phyloP scores from a whole-genome alignment of 1,140 invertebrate species.

The Pseudomyrmex cubaensis region DNA sequence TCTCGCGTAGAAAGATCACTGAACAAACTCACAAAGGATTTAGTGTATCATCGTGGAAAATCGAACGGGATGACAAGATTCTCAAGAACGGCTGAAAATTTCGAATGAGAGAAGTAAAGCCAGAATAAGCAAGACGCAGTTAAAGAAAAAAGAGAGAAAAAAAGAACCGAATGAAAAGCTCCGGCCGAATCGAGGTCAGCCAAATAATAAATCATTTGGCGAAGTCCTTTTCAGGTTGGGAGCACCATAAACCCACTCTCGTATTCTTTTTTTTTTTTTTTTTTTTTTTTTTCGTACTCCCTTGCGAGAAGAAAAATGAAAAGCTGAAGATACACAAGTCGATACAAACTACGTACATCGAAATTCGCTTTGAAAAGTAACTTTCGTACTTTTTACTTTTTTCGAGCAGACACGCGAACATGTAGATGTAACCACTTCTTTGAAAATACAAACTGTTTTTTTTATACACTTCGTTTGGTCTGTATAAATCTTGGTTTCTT shows the following conservation, averaged over 20 bases:
- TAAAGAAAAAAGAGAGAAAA: not conserved
- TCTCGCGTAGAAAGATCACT: not conserved
- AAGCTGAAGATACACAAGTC: not conserved
- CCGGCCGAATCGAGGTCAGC: conserved; percentile 48
- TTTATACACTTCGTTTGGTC: not conserved
- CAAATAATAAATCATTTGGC: conserved; percentile 54
- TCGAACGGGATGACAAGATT: conserved; percentile 8
- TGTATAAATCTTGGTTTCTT: not conserved
- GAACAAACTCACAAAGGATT: not conserved
- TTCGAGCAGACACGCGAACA: not conserved
- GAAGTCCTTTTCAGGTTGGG: conserved; percentile 43
- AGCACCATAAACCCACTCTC: conserved; percentile 14
- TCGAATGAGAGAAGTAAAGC: not conserved
- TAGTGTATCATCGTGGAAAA: conserved; percentile 26
- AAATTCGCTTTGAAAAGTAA: conserved; percentile 9
- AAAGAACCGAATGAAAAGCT: conserved; percentile 52
- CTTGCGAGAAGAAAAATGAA: not conserved
- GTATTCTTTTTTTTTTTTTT: not conserved
- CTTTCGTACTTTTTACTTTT: not conserved
- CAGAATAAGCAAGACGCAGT: conserved; percentile 1
- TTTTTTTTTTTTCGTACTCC: conserved; percentile 24
- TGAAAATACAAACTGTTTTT: not conserved
- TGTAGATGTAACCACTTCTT: not conserved
- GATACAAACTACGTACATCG: not conserved
- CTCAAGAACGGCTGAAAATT: conserved; percentile 20